These are phyloP conservation scores for Bergia puertoricense DNA, from an alignment of 92 coral and sea anemone genomes.

Conservation along the genomic window DNA sequence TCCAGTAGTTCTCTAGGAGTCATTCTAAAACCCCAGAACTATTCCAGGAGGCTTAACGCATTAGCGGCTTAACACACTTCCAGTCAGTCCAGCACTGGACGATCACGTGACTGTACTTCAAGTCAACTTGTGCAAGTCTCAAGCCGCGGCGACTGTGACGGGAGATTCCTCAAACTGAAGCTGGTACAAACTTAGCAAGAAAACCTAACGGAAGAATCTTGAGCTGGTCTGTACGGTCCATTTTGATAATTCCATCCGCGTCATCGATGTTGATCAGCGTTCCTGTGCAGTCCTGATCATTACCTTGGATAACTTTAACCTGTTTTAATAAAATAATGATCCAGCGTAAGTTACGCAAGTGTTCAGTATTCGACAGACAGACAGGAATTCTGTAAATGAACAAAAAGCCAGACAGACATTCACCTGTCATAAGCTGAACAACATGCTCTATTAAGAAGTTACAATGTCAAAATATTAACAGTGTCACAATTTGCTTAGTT, in stretches of 20 bases:
- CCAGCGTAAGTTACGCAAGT: background rate
- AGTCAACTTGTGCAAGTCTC: background rate
- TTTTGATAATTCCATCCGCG: constrained; percentile 91
- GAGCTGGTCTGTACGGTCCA: constrained; percentile 90
- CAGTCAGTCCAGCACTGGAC: background rate
- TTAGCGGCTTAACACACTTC: background rate
- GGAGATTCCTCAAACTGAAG: constrained; percentile 45
- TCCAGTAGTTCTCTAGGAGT: too few species aligned
- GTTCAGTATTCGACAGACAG: background rate
- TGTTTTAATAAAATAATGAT: constrained; percentile 2
- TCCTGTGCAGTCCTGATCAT: constrained; percentile 88
- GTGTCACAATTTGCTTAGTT: too few species aligned
- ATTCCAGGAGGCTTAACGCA: too few species aligned
- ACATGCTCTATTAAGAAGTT: too few species aligned
- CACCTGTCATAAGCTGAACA: background rate
- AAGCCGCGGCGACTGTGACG: background rate
- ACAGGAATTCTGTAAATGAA: background rate
- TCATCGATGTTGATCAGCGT: constrained; percentile 97
- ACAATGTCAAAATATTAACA: too few species aligned
- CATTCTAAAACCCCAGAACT: too few species aligned
- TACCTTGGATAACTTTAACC: constrained; percentile 91
- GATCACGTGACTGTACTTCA: background rate
- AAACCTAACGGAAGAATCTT: constrained; percentile 85
- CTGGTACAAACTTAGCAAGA: constrained; percentile 80
- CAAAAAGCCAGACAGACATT: background rate